These are phyloP conservation scores for Nomada fucata DNA, from an alignment of 2,888 invertebrate species.

Conservation along the genomic window DNA sequence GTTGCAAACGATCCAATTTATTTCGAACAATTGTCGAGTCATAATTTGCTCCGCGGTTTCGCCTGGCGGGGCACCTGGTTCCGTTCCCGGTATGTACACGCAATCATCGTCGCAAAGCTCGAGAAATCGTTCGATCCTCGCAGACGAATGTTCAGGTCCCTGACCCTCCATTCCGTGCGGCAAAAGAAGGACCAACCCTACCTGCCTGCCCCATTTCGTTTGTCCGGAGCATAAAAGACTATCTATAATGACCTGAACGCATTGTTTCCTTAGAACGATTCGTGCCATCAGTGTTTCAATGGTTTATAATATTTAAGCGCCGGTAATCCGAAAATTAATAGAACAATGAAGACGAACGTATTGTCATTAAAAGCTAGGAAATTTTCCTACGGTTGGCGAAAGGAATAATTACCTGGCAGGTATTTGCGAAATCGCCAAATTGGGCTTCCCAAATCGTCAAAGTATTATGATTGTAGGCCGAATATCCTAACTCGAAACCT, in stretches of 20 bases:
- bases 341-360: too few species aligned
- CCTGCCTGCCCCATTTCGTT: conserved; percentile 93
- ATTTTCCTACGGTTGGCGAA: too few species aligned
- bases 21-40: conserved; percentile 90
- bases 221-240: conserved; percentile 89
- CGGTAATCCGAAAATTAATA: too few species aligned
- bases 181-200: conserved; percentile 90
- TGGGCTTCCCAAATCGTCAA: conserved; percentile 94
- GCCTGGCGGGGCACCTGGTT: conserved; percentile 86
- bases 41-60: conserved; percentile 78
- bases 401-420: conserved; percentile 85
- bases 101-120: conserved; percentile 89
- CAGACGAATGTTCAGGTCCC: conserved; percentile 90
- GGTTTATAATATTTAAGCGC: too few species aligned
- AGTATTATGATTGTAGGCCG: conserved; percentile 90
- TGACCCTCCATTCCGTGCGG: conserved; percentile 94
- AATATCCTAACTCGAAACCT: conserved; percentile 93
- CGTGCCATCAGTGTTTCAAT: too few species aligned
- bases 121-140: conserved; percentile 89
- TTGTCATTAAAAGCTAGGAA: too few species aligned
- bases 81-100: conserved; percentile 86
- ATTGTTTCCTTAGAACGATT: not conserved
- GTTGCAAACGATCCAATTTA: conserved; percentile 90
- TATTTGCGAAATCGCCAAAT: conserved; percentile 94
- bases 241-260: conserved; percentile 87